Evolutionary conservation across 2,797 vertebrate genomes (phyloP).

Genomic region (Hypotaenidia philippensis): DNA sequence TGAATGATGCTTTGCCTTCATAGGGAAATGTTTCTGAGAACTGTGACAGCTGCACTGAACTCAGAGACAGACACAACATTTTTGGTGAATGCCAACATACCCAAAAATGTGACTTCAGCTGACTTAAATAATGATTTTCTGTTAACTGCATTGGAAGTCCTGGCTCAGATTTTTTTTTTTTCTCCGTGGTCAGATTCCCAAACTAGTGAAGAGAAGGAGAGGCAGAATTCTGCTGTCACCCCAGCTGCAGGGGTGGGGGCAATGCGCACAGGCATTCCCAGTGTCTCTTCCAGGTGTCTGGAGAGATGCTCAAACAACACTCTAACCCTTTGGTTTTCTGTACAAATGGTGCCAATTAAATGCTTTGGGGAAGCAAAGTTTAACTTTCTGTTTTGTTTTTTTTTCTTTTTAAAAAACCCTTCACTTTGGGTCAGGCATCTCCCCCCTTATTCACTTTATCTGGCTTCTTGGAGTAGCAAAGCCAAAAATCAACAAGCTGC

Average conservation of each 20-base stretch:
- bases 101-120: background rate
- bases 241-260: background rate
- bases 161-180: background rate
- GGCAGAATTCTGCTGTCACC: background rate
- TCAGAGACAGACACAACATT: background rate
- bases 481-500: background rate
- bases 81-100: background rate
- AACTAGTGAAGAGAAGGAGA: background rate
- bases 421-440: background rate
- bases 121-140: background rate
- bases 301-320: background rate
- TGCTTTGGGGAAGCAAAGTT: background rate
- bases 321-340: background rate
- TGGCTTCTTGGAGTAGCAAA: background rate
- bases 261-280: accelerated
- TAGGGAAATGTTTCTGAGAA: background rate
- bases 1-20: background rate
- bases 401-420: no score
- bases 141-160: background rate
- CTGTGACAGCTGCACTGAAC: background rate
- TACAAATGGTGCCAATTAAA: background rate
- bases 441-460: background rate
- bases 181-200: background rate
- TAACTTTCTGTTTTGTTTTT: background rate
- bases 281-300: background rate